Evolutionary conservation across 2,888 invertebrate genomes (phyloP).

Genomic region (Trichopoda pennipes): DNA sequence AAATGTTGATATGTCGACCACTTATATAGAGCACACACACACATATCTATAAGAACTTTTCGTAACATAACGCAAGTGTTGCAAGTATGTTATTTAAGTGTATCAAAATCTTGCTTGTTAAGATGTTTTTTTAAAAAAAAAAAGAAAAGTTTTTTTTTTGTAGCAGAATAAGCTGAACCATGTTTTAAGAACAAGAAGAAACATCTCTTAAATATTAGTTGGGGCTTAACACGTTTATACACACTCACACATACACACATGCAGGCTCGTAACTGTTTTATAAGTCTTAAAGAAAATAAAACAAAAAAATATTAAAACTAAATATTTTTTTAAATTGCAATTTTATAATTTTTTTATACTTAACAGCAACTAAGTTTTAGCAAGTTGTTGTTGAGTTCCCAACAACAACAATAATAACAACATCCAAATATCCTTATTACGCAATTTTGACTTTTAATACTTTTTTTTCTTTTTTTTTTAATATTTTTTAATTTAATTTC

Average conservation of each 20-base stretch:
- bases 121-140: conserved; percentile 40
- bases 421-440: conserved; percentile 53
- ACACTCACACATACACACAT: background rate
- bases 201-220: conserved; percentile 59
- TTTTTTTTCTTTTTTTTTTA: conserved; percentile 4
- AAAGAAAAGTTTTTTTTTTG: conserved; percentile 15
- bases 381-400: conserved; percentile 43
- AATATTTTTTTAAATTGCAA: conserved; percentile 42
- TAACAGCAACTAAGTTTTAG: conserved; percentile 3
- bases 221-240: conserved; percentile 25
- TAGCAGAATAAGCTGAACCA: conserved; percentile 38
- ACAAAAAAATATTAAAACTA: conserved; percentile 41
- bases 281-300: background rate
- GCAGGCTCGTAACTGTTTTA: background rate
- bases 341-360: conserved; percentile 37
- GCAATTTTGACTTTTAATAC: conserved; percentile 61
- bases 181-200: conserved; percentile 29
- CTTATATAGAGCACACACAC: conserved; percentile 42
- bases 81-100: conserved; percentile 68
- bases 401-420: too few relatives aligned
- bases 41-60: conserved; percentile 44
- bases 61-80: conserved; percentile 65
- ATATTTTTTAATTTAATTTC: conserved; percentile 37
- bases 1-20: conserved; percentile 68
- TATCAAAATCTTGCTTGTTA: conserved; percentile 64